Percentiles rank a stretch among this genome's conserved stretches.
These are phyloP conservation scores for Belgica antarctica DNA, from an alignment of 2,888 invertebrate genomes.

Conservation along the genomic window DNA sequence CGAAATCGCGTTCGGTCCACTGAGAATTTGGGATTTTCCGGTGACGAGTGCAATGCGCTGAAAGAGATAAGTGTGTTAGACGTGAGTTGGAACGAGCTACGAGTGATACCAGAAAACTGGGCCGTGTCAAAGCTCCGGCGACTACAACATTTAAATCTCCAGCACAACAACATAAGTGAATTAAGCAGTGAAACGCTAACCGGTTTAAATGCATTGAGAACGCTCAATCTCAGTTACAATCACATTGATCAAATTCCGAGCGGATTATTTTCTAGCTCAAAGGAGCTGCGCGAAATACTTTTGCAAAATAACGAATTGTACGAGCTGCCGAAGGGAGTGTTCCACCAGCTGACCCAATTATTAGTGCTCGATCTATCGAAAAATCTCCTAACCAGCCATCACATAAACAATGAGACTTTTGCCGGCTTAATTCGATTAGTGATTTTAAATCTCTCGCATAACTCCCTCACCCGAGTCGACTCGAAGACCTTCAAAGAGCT, in stretches of 20 bases:
- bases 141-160: slow-evolving; percentile 74
- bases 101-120: slow-evolving; percentile 68
- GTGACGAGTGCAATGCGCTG: slow-evolving; percentile 45
- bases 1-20: slow-evolving; percentile 77
- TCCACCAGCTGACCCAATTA: slow-evolving; percentile 79
- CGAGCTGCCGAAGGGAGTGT: slow-evolving; percentile 77
- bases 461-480: slow-evolving; percentile 77
- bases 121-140: slow-evolving; percentile 73
- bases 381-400: slow-evolving; percentile 80
- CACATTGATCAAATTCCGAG: slow-evolving; percentile 77
- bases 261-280: slow-evolving; percentile 71
- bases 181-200: slow-evolving; percentile 77
- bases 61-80: slow-evolving; percentile 75
- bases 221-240: slow-evolving; percentile 85
- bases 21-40: slow-evolving; percentile 68
- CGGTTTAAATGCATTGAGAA: slow-evolving; percentile 73
- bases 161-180: slow-evolving; percentile 80
- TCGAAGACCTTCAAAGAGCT: slow-evolving; percentile 82
- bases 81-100: slow-evolving; percentile 76
- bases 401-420: slow-evolving; percentile 84
- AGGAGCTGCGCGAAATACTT: slow-evolving; percentile 73
- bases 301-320: slow-evolving; percentile 81
- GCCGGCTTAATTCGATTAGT: slow-evolving; percentile 79
- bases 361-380: slow-evolving; percentile 79
- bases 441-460: slow-evolving; percentile 80